Evolutionary conservation across 92 coral and sea anemone species (phyloP).

Genomic region (Virgularia gustaviana): DNA sequence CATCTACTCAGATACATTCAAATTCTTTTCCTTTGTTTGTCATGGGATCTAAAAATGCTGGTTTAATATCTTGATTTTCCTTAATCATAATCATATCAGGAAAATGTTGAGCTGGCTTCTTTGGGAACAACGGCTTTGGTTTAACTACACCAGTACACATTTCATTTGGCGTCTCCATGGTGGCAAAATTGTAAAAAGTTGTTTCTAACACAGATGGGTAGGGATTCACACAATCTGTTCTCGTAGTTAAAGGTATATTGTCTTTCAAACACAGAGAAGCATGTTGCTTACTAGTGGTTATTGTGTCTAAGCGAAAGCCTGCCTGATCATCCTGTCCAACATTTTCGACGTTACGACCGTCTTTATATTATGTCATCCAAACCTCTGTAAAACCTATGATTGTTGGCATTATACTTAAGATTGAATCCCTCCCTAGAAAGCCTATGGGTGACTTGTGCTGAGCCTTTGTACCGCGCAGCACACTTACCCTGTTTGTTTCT

Average conservation of each 20-base stretch:
- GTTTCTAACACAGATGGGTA: constrained; percentile 61
- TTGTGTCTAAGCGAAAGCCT: constrained; percentile 63
- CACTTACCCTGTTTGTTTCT: constrained; percentile 56
- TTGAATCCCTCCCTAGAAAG: constrained; percentile 33
- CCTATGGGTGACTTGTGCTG: constrained; percentile 43
- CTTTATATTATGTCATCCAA: constrained; percentile 38
- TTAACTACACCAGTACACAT: constrained; percentile 44
- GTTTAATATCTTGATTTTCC: constrained; percentile 24
- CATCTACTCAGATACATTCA: too few species aligned
- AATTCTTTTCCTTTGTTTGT: too few species aligned
- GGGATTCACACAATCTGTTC: constrained; percentile 56
- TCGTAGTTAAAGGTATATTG: constrained; percentile 52
- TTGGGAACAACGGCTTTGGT: constrained; percentile 22
- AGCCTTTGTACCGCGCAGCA: constrained; percentile 47
- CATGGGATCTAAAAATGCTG: constrained; percentile 23
- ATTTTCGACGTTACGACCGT: constrained; percentile 52
- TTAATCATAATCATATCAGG: constrained; percentile 49
- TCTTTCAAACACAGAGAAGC: constrained; percentile 45
- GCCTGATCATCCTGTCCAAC: constrained; percentile 62
- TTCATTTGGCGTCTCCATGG: constrained; percentile 41
- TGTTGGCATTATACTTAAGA: constrained; percentile 53
- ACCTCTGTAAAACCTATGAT: constrained; percentile 56
- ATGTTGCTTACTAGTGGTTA: constrained; percentile 52
- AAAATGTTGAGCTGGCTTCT: constrained; percentile 48
- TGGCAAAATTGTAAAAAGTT: constrained; percentile 57